Evolutionary conservation across 2,888 invertebrate genomes (phyloP).

Genomic region (Erebia ligea): DNA sequence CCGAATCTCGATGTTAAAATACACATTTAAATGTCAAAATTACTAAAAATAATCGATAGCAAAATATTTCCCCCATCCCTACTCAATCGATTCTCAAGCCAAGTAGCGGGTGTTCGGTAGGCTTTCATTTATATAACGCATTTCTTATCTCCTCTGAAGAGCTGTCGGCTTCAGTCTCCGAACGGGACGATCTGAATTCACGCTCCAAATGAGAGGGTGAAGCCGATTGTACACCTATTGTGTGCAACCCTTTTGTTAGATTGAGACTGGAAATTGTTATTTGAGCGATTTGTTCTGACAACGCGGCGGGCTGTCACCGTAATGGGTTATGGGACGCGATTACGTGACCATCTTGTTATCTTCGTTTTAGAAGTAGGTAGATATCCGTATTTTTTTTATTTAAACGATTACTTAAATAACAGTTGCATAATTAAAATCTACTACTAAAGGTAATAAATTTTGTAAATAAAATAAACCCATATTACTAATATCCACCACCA

Average conservation of each 20-base stretch:
- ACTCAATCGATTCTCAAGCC: constrained; percentile 19
- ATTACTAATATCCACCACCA: too few species aligned
- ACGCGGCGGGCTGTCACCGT: not conserved
- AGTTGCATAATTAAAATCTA: too few species aligned
- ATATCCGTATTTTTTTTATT: too few species aligned
- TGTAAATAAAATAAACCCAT: too few species aligned
- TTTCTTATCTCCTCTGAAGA: constrained; percentile 60
- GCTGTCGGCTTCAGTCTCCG: constrained; percentile 45
- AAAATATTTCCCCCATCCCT: not conserved
- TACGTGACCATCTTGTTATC: not conserved
- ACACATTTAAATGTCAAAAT: too few species aligned
- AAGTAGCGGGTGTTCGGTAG: constrained; percentile 44
- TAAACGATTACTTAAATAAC: too few species aligned
- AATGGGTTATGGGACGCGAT: not conserved
- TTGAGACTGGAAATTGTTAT: constrained; percentile 40
- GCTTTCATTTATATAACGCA: constrained; percentile 65
- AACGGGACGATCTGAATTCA: constrained; percentile 40
- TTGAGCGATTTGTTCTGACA: constrained; percentile 36
- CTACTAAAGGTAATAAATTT: too few species aligned
- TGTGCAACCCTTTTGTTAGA: constrained; percentile 39
- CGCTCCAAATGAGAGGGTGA: constrained; percentile 32
- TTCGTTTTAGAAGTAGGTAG: not conserved
- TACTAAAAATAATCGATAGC: not conserved
- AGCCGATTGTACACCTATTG: constrained; percentile 28
- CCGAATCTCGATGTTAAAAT: too few species aligned